Conservation (phyloP, 92 coral and sea anemone species). For the Pocillopora grandis region DNA sequence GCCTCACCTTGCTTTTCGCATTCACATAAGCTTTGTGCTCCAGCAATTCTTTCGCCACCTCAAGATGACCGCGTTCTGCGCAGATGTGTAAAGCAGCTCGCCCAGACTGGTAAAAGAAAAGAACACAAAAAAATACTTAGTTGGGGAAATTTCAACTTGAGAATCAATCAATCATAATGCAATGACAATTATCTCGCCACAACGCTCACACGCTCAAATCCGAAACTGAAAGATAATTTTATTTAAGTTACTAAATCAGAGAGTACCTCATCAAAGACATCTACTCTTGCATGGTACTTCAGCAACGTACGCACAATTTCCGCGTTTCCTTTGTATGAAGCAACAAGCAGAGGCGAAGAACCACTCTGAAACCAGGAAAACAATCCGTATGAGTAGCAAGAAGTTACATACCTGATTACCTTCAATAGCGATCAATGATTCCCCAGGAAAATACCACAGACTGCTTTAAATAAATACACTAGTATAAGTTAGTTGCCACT, state of each 20-base stretch:
- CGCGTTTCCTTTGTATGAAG: conserved; percentile 89
- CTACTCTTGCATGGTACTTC: conserved; percentile 91
- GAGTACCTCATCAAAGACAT: conserved; percentile 89
- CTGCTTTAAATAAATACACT: too few species aligned
- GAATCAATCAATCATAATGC: neutral
- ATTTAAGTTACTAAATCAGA: neutral
- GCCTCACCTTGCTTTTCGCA: conserved; percentile 87
- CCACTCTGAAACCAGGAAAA: conserved; percentile 63
- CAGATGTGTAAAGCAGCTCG: conserved; percentile 89
- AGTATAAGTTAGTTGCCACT: too few species aligned
- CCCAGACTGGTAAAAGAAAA: conserved; percentile 65
- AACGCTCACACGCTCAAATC: neutral
- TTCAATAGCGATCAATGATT: neutral
- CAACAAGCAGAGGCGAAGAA: conserved; percentile 85
- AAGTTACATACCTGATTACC: neutral
- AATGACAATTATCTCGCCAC: too few species aligned
- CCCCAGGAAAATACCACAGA: too few species aligned
- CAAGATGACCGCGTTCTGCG: conserved; percentile 93
- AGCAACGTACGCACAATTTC: conserved; percentile 83
- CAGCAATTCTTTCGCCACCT: conserved; percentile 81
- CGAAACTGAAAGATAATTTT: neutral
- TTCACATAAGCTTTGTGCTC: conserved; percentile 94
- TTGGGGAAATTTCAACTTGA: too few species aligned
- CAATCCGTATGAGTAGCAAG: neutral
- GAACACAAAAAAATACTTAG: neutral